Base-by-base conservation (phyloP, 2,888 invertebrate species). In the Orthosia gothica region DNA sequence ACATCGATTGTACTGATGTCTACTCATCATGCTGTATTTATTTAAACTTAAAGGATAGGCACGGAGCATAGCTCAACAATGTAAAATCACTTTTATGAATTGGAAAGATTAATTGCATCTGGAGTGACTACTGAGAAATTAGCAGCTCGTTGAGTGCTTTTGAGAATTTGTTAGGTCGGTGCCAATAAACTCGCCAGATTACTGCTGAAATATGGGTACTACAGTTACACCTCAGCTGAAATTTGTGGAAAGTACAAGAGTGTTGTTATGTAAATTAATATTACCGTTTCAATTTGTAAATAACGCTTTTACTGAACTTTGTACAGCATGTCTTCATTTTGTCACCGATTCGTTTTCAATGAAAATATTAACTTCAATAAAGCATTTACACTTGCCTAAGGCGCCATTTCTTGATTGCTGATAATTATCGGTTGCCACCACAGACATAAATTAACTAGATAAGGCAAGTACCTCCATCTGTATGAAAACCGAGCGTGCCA, bases 301-400 rank as follows among this genome's bases (percentile, higher is more conserved):
- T 70, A 54, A 18, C 2, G 76, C 76, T 64, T 70, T 23, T 54
- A 7, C 45, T 13, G 45, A 20, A 23, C 23, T 5, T 62, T 63
- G 32, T 49, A 70, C 26, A 64, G 76, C 76, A 59, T 64, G 20
- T 4, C 3, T 15, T 1, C 11, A 45, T 23, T 20, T 67, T 66
- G 66, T 11, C 54, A 67, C 70, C 45, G 66, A 79, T 70, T 79
- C 79, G 61, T 69, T 66, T 26, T 3, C 3, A 55, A 13, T 15
- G 20, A 65, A 2, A 55, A 12, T 20, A 4, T 62, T n/a, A 7
- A 11, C 3, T 23, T 68, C 12, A 15, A 18, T 15, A 20, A 26
- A 20, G 5, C 13, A 40, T 58, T 40, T 45, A n/a, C 16, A 26
- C 13, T 18, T 32, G 45, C 3, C 1, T 13, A 47, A 26, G 5